Base-by-base conservation (phyloP, 2,797 vertebrate genomes). In the Sebastes glaucus region DNA sequence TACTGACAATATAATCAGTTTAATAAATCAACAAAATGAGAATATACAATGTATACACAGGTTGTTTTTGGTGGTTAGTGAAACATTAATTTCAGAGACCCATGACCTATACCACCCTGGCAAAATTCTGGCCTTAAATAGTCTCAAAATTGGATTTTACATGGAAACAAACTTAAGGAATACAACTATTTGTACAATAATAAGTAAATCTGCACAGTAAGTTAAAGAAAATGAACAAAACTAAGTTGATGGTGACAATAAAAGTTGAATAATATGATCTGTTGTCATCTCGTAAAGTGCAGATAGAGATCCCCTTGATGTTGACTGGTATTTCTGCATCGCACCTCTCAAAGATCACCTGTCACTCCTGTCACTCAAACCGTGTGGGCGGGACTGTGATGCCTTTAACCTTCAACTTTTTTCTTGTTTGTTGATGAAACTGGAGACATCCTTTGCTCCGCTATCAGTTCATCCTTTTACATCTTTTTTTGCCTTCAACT, bases 351-450 rank as follows among this genome's bases (percentile, higher is more conserved):
- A 64, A 71, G 22, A 52, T 76, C 11, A 33, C 35, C 68, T 82
- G 83, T 85, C 88, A 73, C 27, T 10, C 68, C 32, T n/a, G 72
- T 81, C 77, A 33, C 28, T 91, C 84, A 59, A 18, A 56, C 22
- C 0, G 38, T 28, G 75, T 72, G 77, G 84, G 71, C 30, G 70
- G 82, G 38, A 22, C 73, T 69, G 30, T 35, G 75, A 73, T 81
- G 79, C 66, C 52, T 84, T 81, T 69, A 80, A 70, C 72, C 60
- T 77, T 86, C 49, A 52, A 52, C 18, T 49, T 46, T 60, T 4
- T 73, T 64, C 14, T 7, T 25, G n/a, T 55, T 73, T 81, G 71
- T 57, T 78, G 65, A 72, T 79, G 61, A 82, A 82, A 80, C n/a
- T 11, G 3, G 11, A 42, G 64, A 75, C 62, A 4, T 2, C 62